Evolutionary conservation across 2,888 invertebrate genomes (phyloP).

Genomic region (Sesia bembeciformis): DNA sequence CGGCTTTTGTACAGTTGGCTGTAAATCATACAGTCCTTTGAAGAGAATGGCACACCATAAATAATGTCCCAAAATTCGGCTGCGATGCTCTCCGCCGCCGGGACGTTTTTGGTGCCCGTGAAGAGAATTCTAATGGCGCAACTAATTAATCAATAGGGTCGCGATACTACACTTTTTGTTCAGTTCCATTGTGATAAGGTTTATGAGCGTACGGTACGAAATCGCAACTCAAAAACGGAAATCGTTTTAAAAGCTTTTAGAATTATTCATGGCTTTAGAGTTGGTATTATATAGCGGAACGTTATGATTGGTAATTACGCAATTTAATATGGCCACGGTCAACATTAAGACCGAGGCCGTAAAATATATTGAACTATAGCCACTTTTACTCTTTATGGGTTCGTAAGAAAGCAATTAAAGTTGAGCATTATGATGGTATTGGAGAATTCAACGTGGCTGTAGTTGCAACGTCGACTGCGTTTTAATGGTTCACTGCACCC

Average conservation of each 20-base stretch:
- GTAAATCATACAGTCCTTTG: constrained; percentile 71
- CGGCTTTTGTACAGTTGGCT: constrained; percentile 60
- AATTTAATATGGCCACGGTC: constrained; percentile 46
- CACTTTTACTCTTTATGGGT: constrained; percentile 60
- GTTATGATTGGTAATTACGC: constrained; percentile 26
- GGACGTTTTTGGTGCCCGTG: constrained; percentile 48
- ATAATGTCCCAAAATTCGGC: constrained; percentile 60
- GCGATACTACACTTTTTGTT: constrained; percentile 46
- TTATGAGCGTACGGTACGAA: background rate
- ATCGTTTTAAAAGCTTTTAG: background rate
- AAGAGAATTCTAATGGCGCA: constrained; percentile 61
- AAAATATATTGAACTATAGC: constrained; percentile 47
- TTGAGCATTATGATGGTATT: constrained; percentile 67
- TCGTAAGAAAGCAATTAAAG: constrained; percentile 68
- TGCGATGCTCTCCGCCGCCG: constrained; percentile 45
- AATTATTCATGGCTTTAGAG: background rate
- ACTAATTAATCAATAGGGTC: constrained; percentile 63
- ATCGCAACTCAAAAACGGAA: background rate
- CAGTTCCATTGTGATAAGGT: constrained; percentile 25
- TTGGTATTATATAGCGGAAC: background rate
- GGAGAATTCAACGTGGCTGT: constrained; percentile 60
- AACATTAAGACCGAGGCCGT: constrained; percentile 40
- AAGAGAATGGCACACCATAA: constrained; percentile 68
- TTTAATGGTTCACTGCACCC: constrained; percentile 72
- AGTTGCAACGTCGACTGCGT: constrained; percentile 47